Evolutionary conservation across 2,888 invertebrate species (phyloP).

Genomic region (Anticlea derivata): DNA sequence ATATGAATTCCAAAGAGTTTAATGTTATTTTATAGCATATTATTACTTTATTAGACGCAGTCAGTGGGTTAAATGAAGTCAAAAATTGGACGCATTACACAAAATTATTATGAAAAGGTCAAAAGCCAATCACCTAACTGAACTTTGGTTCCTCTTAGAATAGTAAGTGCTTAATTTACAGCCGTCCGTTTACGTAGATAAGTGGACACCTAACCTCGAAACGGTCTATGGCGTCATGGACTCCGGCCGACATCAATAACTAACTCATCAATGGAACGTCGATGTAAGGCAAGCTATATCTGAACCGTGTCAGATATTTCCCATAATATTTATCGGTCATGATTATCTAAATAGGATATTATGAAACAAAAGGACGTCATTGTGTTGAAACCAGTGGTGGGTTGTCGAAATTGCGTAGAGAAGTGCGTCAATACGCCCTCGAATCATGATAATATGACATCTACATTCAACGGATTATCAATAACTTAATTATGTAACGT

Average conservation of each 20-base stretch:
- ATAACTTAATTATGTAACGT: constrained; percentile 25
- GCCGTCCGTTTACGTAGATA: constrained; percentile 24
- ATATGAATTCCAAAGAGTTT: not conserved
- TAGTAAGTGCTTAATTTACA: constrained; percentile 25
- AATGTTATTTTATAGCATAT: no score
- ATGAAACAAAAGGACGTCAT: constrained; percentile 64
- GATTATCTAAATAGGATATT: constrained; percentile 69
- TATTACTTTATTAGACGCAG: constrained; percentile 4
- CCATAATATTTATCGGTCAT: constrained; percentile 54
- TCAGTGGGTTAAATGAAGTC: not conserved
- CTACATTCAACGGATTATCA: constrained; percentile 35
- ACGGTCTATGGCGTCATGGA: constrained; percentile 37
- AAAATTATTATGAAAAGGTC: constrained; percentile 18
- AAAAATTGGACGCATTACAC: constrained; percentile 3
- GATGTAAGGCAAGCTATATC: constrained; percentile 47
- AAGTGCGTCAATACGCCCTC: constrained; percentile 64
- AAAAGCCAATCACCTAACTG: constrained; percentile 25
- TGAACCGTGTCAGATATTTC: constrained; percentile 44
- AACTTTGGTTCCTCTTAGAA: constrained; percentile 20
- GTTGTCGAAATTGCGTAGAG: constrained; percentile 47
- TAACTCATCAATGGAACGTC: constrained; percentile 47
- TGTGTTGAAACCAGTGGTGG: constrained; percentile 43
- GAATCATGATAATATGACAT: constrained; percentile 47
- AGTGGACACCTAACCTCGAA: constrained; percentile 28
- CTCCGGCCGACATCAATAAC: constrained; percentile 44